phyloP scores from a whole-genome alignment of 2,888 invertebrate species.

The Sympetrum striolatum region DNA sequence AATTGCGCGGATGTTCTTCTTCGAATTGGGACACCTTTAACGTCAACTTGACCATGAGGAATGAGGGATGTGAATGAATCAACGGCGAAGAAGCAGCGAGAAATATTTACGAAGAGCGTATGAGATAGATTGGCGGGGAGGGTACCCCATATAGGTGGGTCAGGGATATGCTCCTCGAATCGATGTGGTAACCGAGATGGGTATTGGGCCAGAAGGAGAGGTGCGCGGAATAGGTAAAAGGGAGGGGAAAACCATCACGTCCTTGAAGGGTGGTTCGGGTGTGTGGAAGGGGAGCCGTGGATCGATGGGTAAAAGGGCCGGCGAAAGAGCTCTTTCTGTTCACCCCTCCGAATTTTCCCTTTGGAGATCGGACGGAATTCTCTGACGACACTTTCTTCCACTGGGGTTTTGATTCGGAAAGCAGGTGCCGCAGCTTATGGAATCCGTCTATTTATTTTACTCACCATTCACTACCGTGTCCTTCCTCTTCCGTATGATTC shows the following conservation, averaged over 20 bases:
- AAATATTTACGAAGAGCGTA: neutral
- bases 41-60: no score
- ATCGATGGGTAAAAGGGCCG: neutral
- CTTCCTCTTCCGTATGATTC: neutral
- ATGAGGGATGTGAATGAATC: neutral
- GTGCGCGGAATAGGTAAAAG: neutral
- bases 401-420: no score
- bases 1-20: no score
- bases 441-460: neutral
- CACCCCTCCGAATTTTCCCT: no score
- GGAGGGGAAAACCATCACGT: neutral
- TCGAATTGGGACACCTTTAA: no score
- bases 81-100: neutral
- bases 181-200: neutral
- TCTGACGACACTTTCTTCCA: no score
- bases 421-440: no score
- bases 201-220: neutral
- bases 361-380: no score
- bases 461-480: neutral
- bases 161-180: neutral
- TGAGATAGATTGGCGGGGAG: neutral
- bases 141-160: neutral
- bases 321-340: neutral
- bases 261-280: no score
- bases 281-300: neutral